A percentile compares a stretch with the other conserved stretches of the same genome.
phyloP scores from a whole-genome alignment of 1,140 invertebrate species.

The Streblospio benedicti region DNA sequence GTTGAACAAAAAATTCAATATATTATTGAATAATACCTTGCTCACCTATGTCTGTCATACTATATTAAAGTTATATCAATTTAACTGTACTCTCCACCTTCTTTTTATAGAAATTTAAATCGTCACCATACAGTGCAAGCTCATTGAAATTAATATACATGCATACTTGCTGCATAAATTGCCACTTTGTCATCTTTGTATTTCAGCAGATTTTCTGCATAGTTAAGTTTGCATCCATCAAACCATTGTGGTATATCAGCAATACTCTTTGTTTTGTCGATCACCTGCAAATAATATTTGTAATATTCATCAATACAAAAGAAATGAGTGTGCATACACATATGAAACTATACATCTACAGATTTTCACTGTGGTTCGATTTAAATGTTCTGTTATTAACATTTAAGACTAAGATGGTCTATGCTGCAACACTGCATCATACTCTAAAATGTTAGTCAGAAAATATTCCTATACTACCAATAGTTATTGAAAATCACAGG shows the following conservation, averaged over 20 bases:
- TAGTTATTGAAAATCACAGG: too few relatives aligned
- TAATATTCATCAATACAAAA: background rate
- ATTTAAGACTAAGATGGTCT: background rate
- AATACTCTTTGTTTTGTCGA: slow-evolving; percentile 43
- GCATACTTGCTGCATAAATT: slow-evolving; percentile 46
- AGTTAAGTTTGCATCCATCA: slow-evolving; percentile 45
- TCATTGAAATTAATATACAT: too few relatives aligned
- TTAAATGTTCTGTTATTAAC: background rate
- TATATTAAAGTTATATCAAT: too few relatives aligned
- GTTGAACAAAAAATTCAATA: too few relatives aligned
- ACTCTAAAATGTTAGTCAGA: background rate
- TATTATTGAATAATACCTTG: too few relatives aligned
- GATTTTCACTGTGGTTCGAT: background rate
- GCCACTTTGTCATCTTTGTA: slow-evolving; percentile 41
- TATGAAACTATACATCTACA: background rate
- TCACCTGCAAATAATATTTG: slow-evolving; percentile 32
- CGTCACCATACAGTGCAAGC: too few relatives aligned
- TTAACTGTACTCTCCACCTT: too few relatives aligned
- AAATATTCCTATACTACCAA: too few relatives aligned
- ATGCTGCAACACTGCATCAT: background rate
- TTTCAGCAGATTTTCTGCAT: slow-evolving; percentile 49
- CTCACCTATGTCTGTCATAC: too few relatives aligned
- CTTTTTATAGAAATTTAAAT: too few relatives aligned
- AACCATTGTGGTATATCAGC: slow-evolving; percentile 51
- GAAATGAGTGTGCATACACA: background rate